Base-by-base conservation (phyloP, 2,113 vertebrate genomes). In the Brachyistius frenatus region DNA sequence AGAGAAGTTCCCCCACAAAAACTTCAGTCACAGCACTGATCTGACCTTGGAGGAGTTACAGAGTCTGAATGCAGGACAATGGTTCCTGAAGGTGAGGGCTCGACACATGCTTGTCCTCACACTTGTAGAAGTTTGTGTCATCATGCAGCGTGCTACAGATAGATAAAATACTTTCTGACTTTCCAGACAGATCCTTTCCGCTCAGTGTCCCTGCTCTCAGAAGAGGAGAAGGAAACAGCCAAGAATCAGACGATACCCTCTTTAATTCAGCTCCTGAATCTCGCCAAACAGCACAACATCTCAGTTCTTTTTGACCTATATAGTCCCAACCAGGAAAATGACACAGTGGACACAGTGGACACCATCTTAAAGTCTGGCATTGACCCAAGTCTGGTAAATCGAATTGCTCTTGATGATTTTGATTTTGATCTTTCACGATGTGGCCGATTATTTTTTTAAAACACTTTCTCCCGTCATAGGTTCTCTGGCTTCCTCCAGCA, bases 291-390 rank as follows among this genome's bases (percentile, higher is more conserved):
- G 31, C 89, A 89, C 83, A 96, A 95, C 58, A 89, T 96, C 58
- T 94, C 95, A 4, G 68, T 99, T 75, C 94, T 99, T 37, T 99
- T 99, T 36, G 98, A 99, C 84, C 81, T 99, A 1, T 94, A 95
- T 53, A 92, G 91, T 61, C 89, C 93, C 8, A 88, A 94, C 41
- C 54, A 89, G 54, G 66, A 88, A 35, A 90, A 74, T 15, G 95
- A 96, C 1, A 93, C 95, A 55, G 85, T 91, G 7, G 66, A 88
- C 73, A 95, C 88, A 2, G 82, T 96, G 39, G 3, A 50, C 0
- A 91, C 80, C 39, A 97, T 96, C 76, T 64, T 93, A 5, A 0
- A 50, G 0, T 96, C 90, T 1, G 73, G 78, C 15, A 95, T 97
- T 61, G 79, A 88, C 0, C 93, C 71, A 1, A 74, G 89, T 8